Base-by-base conservation (phyloP, 2,113 vertebrate species). In the Heptranchias perlo region DNA sequence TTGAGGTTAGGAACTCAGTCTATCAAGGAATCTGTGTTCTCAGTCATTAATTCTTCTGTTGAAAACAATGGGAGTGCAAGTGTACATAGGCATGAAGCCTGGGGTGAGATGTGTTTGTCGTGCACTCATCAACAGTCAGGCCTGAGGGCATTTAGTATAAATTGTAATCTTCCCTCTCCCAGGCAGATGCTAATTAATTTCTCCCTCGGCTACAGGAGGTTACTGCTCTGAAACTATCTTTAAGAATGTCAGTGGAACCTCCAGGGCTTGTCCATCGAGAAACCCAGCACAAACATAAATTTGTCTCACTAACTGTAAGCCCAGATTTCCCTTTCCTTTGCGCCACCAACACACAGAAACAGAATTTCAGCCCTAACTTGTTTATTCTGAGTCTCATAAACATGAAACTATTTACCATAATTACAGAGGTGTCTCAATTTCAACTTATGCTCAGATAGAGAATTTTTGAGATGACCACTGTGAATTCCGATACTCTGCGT, bases 1-100 rank as follows among this genome's bases (percentile, higher is more conserved):
- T n/a, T 61, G 11, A 54, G 28, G 61, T 92, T 61, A 61, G 25
- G 49, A 89, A 54, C 4, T 31, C 58, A 93, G 6, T 39, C 61
- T 39, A 4, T 93, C 61, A 39, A 39, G 58, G 54, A 67, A 65
- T 25, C 62, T 64, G 8, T 67, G 35, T 67, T 31, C 23, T 94
- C 18, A 23, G 6, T 47, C 28, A 11, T 11, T 61, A 35, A 92
- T 61, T 65, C 39, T 67, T 23, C 62, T 67, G 52, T 14, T 92
- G 89, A 44, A 94, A 94, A 94, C 61, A 67, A 94, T 94, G 62
- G 62, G 92, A 25, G 92, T 65, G 92, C 92, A 44, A 44, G 39
- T 28, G 25, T 62, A 87, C 25, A 87, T 28, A 31, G 76, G 18
- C n/a, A 61, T 28, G 61, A 67, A 39, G 61, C 61, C 92, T 67